Conservation (phyloP, 2,888 invertebrate species). For the Stegophylla sp. region DNA sequence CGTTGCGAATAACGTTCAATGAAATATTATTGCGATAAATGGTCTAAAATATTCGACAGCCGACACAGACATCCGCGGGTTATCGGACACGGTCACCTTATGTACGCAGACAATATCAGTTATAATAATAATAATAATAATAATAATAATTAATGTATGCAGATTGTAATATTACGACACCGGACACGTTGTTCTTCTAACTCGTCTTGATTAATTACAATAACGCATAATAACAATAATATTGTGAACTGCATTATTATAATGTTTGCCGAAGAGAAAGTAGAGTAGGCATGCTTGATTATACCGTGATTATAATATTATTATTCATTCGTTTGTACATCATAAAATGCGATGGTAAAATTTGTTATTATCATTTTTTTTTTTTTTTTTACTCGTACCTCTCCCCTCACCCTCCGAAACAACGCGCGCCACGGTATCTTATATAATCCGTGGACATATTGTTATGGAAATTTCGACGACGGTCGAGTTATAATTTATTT, state of each 20-base stretch:
- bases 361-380: constrained; percentile 6
- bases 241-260: neutral
- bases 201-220: neutral
- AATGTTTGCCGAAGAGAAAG: constrained; percentile 25
- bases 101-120: too few species aligned
- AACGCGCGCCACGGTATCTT: neutral
- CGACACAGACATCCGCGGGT: neutral
- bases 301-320: constrained; percentile 6
- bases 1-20: neutral
- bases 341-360: constrained; percentile 28
- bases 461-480: constrained; percentile 37
- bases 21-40: neutral
- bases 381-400: neutral
- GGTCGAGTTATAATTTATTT: constrained; percentile 8
- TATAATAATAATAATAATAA: too few species aligned
- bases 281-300: neutral
- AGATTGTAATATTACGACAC: neutral
- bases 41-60: neutral
- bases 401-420: neutral
- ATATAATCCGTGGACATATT: constrained; percentile 17
- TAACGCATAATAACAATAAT: neutral
- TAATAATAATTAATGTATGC: neutral
- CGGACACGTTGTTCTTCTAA: neutral
- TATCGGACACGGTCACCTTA: neutral
- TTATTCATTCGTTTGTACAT: constrained; percentile 18